A percentile compares a stretch with the other conserved stretches of the same genome.
Evolutionary conservation across 2,888 invertebrate genomes (phyloP).

Genomic region (Napeogenes inachia): DNA sequence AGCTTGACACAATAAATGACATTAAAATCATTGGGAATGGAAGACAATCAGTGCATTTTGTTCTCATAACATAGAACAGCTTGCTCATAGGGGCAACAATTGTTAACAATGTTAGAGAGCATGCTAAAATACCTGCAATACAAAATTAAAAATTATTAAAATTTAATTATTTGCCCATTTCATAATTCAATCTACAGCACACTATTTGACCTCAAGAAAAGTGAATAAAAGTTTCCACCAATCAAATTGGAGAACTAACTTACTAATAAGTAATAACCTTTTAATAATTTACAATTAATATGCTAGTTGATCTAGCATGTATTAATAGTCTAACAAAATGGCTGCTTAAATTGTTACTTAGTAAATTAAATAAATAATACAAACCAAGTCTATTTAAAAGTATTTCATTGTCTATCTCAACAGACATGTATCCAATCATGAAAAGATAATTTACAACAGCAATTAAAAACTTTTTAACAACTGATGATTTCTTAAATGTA

Average conservation of each 20-base stretch:
- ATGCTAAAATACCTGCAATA: slow-evolving; percentile 79
- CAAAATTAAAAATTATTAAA: slow-evolving; percentile 23
- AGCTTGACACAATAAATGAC: slow-evolving; percentile 87
- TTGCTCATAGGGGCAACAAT: slow-evolving; percentile 90
- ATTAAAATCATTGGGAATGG: slow-evolving; percentile 92
- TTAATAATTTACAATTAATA: too few relatives aligned
- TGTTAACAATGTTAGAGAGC: slow-evolving; percentile 85
- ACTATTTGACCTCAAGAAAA: too few relatives aligned
- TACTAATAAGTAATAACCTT: too few relatives aligned
- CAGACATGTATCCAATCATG: slow-evolving; percentile 78
- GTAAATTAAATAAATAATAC: slow-evolving; percentile 25
- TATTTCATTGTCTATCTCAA: slow-evolving; percentile 70
- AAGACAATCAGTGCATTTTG: slow-evolving; percentile 89
- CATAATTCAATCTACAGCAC: too few relatives aligned
- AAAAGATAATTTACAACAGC: slow-evolving; percentile 72
- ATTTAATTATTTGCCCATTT: background rate
- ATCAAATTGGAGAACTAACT: too few relatives aligned
- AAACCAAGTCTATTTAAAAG: slow-evolving; percentile 81
- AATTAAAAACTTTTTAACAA: slow-evolving; percentile 79
- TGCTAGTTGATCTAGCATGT: too few relatives aligned
- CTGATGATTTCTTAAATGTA: slow-evolving; percentile 82
- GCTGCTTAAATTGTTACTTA: background rate
- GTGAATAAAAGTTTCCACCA: too few relatives aligned
- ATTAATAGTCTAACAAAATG: background rate
- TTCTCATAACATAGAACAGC: slow-evolving; percentile 86